Evolutionary conservation across 1,140 invertebrate species (phyloP).

Genomic region (Panulirus ornatus): DNA sequence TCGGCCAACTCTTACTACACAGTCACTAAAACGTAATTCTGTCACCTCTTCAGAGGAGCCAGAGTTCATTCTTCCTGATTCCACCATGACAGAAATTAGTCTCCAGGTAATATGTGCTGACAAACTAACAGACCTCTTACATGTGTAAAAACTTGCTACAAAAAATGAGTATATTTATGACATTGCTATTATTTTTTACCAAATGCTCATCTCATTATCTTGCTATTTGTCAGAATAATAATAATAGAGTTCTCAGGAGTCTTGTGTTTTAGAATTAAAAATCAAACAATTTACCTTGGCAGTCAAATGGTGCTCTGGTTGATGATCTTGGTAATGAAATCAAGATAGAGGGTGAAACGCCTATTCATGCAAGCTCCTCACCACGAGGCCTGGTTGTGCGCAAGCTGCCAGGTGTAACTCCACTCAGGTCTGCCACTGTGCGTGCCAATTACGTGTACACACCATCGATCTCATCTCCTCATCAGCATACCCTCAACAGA

Average conservation of each 20-base stretch:
- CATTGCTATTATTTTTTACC: too few species aligned
- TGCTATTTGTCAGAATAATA: too few species aligned
- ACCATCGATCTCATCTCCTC: constrained; percentile 61
- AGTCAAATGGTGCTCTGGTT: constrained; percentile 71
- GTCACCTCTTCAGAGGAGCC: constrained; percentile 58
- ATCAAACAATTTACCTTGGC: neutral
- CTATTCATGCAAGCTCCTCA: constrained; percentile 48
- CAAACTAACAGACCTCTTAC: too few species aligned
- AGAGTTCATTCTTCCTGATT: constrained; percentile 73
- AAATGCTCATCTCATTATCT: neutral
- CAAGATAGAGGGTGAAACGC: constrained; percentile 64
- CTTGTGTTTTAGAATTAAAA: neutral
- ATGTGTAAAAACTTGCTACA: too few species aligned
- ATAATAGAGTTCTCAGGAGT: too few species aligned
- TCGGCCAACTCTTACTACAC: constrained; percentile 30
- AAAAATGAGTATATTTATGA: too few species aligned
- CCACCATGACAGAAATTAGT: constrained; percentile 75
- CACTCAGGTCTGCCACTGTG: constrained; percentile 69
- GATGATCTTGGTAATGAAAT: constrained; percentile 75
- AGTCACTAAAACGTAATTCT: constrained; percentile 53
- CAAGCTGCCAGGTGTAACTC: constrained; percentile 69
- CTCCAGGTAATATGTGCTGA: constrained; percentile 54
- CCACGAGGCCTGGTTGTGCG: constrained; percentile 70
- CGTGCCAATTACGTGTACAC: constrained; percentile 74
- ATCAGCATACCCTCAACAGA: constrained; percentile 72